Evolutionary conservation across 2,888 invertebrate genomes (phyloP).

Genomic region (Protonemura montana): DNA sequence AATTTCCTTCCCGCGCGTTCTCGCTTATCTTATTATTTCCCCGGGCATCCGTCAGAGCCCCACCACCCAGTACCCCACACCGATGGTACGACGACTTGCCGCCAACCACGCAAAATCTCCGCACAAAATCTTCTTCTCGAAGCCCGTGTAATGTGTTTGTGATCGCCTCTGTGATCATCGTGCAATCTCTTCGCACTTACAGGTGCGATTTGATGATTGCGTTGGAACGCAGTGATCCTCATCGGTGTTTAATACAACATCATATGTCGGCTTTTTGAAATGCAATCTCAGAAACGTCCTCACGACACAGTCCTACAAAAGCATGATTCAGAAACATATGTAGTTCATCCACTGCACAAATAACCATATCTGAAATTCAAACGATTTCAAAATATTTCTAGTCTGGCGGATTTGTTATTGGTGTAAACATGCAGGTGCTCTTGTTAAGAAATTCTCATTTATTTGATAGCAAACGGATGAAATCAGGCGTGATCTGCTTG

Average conservation of each 20-base stretch:
- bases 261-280: not conserved
- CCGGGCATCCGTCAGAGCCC: not conserved
- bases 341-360: too few relatives aligned
- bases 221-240: not conserved
- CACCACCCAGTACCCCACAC: not conserved
- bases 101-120: not conserved
- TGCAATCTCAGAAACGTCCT: not conserved
- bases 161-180: not conserved
- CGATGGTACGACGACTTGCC: not conserved
- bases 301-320: not conserved
- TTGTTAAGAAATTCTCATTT: too few relatives aligned
- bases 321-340: too few relatives aligned
- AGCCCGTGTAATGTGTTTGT: not conserved
- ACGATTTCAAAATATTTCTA: too few relatives aligned
- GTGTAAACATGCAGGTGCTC: too few relatives aligned
- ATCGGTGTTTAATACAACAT: too few relatives aligned
- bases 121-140: not conserved
- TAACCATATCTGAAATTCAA: too few relatives aligned
- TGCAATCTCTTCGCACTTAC: not conserved
- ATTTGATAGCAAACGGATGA: too few relatives aligned
- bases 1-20: not conserved
- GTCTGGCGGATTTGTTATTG: too few relatives aligned
- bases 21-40: constrained; percentile 25
- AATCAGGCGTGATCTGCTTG: not conserved
- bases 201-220: not conserved